Evolutionary conservation across 2,888 invertebrate genomes (phyloP).

Genomic region (Agrochola circellaris): DNA sequence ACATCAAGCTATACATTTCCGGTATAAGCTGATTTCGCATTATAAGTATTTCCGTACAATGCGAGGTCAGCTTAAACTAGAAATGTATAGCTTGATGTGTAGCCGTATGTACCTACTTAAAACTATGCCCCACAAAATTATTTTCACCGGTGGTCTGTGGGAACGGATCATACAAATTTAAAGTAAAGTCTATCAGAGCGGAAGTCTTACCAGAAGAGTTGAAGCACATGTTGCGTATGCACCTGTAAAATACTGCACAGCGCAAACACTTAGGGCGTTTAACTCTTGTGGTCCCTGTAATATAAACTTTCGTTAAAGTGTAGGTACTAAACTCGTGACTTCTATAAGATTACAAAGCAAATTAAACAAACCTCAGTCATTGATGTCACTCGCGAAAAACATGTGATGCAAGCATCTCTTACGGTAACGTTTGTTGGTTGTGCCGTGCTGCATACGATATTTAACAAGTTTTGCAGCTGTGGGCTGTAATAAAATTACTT

Average conservation of each 20-base stretch:
- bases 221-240: constrained; percentile 89
- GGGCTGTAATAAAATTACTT: constrained; percentile 70
- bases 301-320: background rate
- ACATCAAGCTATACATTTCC: too few species aligned
- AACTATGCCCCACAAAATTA: background rate
- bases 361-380: constrained; percentile 81
- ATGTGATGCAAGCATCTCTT: constrained; percentile 92
- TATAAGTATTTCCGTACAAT: too few species aligned
- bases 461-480: constrained; percentile 89
- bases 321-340: background rate
- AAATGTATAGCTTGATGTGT: too few species aligned
- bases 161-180: background rate
- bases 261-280: constrained; percentile 88
- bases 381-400: constrained; percentile 91
- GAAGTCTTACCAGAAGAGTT: constrained; percentile 84
- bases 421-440: constrained; percentile 90
- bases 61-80: too few species aligned
- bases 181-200: background rate
- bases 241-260: constrained; percentile 88
- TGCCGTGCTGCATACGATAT: constrained; percentile 92
- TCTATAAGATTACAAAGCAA: background rate
- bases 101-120: too few species aligned
- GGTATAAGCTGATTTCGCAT: too few species aligned
- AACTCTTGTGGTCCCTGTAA: constrained; percentile 90
- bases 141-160: too few species aligned